Base-by-base conservation (phyloP, 2,113 vertebrate genomes). In the Microcebus jonahi region DNA sequence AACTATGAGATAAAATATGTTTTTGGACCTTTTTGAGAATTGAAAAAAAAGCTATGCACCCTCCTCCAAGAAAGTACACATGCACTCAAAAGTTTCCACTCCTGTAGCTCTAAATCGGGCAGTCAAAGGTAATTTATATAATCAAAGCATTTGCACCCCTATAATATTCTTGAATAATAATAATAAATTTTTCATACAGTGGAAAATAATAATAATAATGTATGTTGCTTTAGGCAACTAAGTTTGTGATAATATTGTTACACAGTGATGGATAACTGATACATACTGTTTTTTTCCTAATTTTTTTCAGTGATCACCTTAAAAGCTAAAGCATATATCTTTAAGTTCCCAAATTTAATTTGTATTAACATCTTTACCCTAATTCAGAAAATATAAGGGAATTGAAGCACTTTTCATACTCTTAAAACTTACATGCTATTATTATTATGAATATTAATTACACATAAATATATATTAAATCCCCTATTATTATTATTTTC, bases 281-380 rank as follows among this genome's bases (percentile, higher is more conserved):
- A 36, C 11, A 76, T 13, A 77, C 8, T 21, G 0, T 7, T n/a
- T 76, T 45, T 75, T 55, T 42, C 25, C n/a, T 20, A 73, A 67
- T 65, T 75, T 5, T 5, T 86, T 90, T 76, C 17, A 68, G 6
- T 36, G 27, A 18, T 59, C 39, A n/a, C 12, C n/a, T 14, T 90
- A 82, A 90, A 90, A 81, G 4, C 34, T 68, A 27, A 85, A 59
- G 8, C 53, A 55, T 36, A 6, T 76, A 70, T 68, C 12, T 77
- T 68, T 93, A 96, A 55, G 6, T 42, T 42, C 45, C 27, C 48
- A 93, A 76, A 82, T 83, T 82, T 70, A 88, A 87, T 17, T 95
- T 95, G 87, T 68, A 65, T 88, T 31, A 57, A 67, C 3, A 87
- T 0, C 27, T 42, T 73, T 39, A 25, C 0, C 25, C 15, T 53